Evolutionary conservation across 2,888 invertebrate species (phyloP).

Genomic region (Synanthedon formicaeformis): DNA sequence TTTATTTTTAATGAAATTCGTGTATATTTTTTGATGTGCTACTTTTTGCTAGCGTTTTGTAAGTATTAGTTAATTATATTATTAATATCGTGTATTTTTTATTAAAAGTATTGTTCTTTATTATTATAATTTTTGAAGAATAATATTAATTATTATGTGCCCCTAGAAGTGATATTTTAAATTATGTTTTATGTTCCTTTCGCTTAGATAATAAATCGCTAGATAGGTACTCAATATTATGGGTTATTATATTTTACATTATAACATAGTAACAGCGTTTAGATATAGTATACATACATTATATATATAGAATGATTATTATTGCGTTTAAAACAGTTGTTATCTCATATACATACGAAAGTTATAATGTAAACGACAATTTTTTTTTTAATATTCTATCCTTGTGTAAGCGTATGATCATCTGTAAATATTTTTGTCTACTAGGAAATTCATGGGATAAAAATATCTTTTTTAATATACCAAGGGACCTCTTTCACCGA

Average conservation of each 20-base stretch:
- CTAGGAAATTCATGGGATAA: too few species aligned
- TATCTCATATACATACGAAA: not conserved
- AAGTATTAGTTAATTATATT: too few species aligned
- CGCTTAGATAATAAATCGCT: not conserved
- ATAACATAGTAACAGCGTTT: not conserved
- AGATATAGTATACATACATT: not conserved
- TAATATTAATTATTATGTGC: not conserved
- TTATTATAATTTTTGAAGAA: too few species aligned
- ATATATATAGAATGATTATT: too few species aligned
- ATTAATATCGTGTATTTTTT: too few species aligned
- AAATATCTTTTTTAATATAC: too few species aligned
- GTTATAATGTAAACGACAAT: not conserved
- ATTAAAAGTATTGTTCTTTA: too few species aligned
- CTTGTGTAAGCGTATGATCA: too few species aligned
- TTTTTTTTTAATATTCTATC: too few species aligned
- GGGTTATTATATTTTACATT: not conserved
- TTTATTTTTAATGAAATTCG: conserved; percentile 30
- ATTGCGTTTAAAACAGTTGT: not conserved
- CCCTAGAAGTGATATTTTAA: not conserved
- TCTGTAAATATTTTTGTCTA: too few species aligned
- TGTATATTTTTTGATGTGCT: conserved; percentile 41
- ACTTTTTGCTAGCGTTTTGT: conserved; percentile 13
- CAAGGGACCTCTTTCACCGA: too few species aligned
- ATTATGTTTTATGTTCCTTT: not conserved
- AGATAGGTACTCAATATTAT: not conserved